Evolutionary conservation across 1,140 invertebrate species (phyloP), one percentile per base, ranked within the genome.

Genomic region (Drosophila novamexicana): DNA sequence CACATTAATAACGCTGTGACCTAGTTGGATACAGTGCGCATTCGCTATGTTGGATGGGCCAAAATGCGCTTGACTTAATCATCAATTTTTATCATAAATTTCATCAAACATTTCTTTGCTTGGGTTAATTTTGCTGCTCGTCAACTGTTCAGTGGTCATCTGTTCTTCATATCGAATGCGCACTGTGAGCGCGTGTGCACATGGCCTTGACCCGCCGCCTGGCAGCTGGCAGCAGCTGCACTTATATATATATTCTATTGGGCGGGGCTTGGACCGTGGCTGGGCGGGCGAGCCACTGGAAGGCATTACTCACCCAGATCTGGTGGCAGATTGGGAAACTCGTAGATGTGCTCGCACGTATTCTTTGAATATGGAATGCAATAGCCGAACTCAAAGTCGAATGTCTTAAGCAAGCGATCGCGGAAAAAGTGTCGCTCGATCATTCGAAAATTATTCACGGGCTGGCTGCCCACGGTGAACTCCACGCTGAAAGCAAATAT

Each of bases 381-480:
- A 93, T 99, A 99, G 49, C 98, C 98, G 95, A 99, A 99, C 92
- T 99, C 98, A 95, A 99, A 99, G 92, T 99, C 98, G 93, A 99
- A 99, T n/a, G 97, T 98, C 93, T 99, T 99, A 9, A 99, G 94
- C 49, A 99, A 93, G 65, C 95, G 96, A 83, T 99, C 97, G 52
- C 97, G 94, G 93, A 99, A 99, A 93, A 97, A 99, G 92, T 99
- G 98, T 34, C 97, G 95, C 92, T 99, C 98, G 79, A 99, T 99
- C 98, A 99, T 99, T 50, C 98, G 94, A 92, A 99, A 99, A 91
- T 98, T 98, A 77, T 97, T 98, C 0, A 99, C 97, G 42, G 98
- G 96, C 79, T 96, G 95, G 72, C 95, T 94, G 37, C 98, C 98
- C 16, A 99, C 98, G 8, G 97, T 97, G 93, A 99, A 99, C 93